Base-by-base conservation (phyloP, 1,140 invertebrate species). In the Pygmarrhopalites habei region DNA sequence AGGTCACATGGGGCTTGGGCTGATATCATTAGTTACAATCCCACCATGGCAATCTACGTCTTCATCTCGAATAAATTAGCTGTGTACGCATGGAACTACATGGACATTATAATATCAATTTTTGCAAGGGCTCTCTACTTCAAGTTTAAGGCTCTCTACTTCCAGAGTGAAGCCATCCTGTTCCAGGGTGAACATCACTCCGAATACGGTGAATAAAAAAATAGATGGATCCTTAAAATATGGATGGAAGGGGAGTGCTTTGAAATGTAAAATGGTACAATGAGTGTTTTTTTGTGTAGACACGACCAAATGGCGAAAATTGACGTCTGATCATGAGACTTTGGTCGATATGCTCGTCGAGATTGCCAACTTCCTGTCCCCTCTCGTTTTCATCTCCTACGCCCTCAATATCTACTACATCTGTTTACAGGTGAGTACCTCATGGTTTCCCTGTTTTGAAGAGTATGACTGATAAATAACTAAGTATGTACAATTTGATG, bases 381-480 rank as follows among this genome's bases (percentile, higher is more conserved):
- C 65, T 14, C 46, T 67, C 17, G 51, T 67, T 29, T 64, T 67
- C n/a, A 25, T 55, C 0, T 67, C 65, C 15, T 67, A 60, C 29
- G 58, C 55, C 21, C 53, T 59, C 10, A 67, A 67, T 23, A 60
- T 60, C 30, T 67, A 63, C 26, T 67, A 57, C 53, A 39, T 67
- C 21, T 67, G 65, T 28, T 49, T 67, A 43, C 61, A 67, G 32
- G 65, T 67, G 14, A 12, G 46, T n/a, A 41, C 2, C 15, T 60
- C n/a, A n/a, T n/a, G n/a, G n/a, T n/a, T n/a, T n/a, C n/a, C n/a
- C n/a, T n/a, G n/a, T n/a, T n/a, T n/a, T n/a, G n/a, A n/a, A n/a
- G n/a, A n/a, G n/a, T n/a, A n/a, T n/a, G n/a, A n/a, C n/a, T n/a
- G n/a, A n/a, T n/a, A n/a, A n/a, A n/a, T n/a, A n/a, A n/a, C n/a